Percentiles rank a stretch among this genome's conserved stretches.
phyloP scores from a whole-genome alignment of 2,797 vertebrate species.

The Hippocampus kuda region DNA sequence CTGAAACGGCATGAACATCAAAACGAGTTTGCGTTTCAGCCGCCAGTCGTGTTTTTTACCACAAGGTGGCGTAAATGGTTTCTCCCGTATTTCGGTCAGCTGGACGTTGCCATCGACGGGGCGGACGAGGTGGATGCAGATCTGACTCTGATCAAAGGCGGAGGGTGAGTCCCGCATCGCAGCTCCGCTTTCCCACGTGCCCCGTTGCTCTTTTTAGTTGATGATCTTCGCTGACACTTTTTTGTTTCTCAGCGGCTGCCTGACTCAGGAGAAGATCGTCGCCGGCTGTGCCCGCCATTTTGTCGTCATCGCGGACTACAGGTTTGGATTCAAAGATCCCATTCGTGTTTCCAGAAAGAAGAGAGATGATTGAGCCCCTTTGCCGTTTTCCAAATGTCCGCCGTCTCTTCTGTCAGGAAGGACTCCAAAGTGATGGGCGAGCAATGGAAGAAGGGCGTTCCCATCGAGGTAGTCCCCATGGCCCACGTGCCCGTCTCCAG shows the following conservation, averaged over 20 bases:
- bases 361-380: background rate
- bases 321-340: constrained; percentile 57
- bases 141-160: constrained; percentile 93
- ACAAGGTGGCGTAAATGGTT: background rate
- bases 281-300: constrained; percentile 89
- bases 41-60: background rate
- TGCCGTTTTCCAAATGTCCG: background rate
- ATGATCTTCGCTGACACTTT: background rate
- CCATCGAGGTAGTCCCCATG: constrained; percentile 94
- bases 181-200: accelerated
- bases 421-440: constrained; percentile 84
- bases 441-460: constrained; percentile 93
- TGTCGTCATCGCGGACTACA: constrained; percentile 90
- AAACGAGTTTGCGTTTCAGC: no score
- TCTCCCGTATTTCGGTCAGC: constrained; percentile 61
- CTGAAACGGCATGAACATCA: no score
- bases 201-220: background rate
- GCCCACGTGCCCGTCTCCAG: constrained; percentile 83
- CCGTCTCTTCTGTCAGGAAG: constrained; percentile 68
- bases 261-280: constrained; percentile 96
- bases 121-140: constrained; percentile 90
- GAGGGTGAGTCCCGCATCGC: constrained; percentile 74
- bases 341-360: background rate
- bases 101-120: constrained; percentile 92
- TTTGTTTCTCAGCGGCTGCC: constrained; percentile 73